Evolutionary conservation across 2,888 invertebrate genomes (phyloP).

Genomic region (Acrobasis suavella): DNA sequence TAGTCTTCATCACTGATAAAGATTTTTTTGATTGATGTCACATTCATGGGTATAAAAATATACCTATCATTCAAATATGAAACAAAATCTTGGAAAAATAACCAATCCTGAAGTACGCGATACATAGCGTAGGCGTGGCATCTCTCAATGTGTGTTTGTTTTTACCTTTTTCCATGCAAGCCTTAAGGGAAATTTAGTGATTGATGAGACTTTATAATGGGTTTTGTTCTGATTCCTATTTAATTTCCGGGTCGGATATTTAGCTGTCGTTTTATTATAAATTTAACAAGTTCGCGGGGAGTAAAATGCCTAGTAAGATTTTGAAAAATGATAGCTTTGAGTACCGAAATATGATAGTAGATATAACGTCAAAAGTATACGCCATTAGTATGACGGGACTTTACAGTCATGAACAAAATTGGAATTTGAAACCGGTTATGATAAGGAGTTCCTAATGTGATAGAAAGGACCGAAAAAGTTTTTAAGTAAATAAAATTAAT

Average conservation of each 20-base stretch:
- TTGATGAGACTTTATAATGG: conserved; percentile 72
- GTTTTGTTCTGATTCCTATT: conserved; percentile 67
- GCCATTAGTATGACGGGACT: too few relatives aligned
- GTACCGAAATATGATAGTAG: not conserved
- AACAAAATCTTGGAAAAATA: conserved; percentile 19
- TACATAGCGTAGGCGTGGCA: conserved; percentile 25
- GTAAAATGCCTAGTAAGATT: conserved; percentile 7
- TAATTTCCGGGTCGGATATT: conserved; percentile 74
- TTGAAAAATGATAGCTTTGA: not conserved
- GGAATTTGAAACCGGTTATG: too few relatives aligned
- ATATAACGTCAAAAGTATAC: too few relatives aligned
- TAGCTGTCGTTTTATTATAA: conserved; percentile 60
- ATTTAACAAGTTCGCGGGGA: conserved; percentile 27
- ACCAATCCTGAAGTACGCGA: conserved; percentile 31
- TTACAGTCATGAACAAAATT: too few relatives aligned
- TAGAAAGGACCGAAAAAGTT: too few relatives aligned
- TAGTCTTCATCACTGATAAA: too few relatives aligned
- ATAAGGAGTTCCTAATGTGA: too few relatives aligned
- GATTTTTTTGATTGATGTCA: too few relatives aligned
- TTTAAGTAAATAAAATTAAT: too few relatives aligned
- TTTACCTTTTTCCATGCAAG: conserved; percentile 40
- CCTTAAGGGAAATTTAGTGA: conserved; percentile 52
- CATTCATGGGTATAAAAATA: not conserved
- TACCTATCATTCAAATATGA: not conserved
- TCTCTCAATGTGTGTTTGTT: conserved; percentile 35